These are phyloP conservation scores for Agapostemon virescens DNA, from an alignment of 2,888 invertebrate species.

Conservation along the genomic window DNA sequence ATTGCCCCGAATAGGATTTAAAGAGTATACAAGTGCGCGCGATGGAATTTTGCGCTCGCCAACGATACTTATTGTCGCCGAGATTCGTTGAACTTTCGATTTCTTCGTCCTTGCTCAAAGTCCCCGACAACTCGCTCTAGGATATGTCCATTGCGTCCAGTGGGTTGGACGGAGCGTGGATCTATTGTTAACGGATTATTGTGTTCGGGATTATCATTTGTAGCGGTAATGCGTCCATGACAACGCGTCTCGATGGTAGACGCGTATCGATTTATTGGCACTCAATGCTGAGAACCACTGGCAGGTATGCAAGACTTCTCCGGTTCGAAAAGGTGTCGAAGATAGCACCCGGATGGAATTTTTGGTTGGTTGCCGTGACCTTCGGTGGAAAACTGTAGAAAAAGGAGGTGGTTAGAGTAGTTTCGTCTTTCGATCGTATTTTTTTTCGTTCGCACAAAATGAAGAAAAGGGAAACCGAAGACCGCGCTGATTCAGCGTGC, in stretches of 20 bases:
- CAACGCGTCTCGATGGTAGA: background rate
- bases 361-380: conserved; percentile 39
- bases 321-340: conserved; percentile 52
- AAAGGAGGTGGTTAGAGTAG: conserved; percentile 11
- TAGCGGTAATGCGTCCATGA: background rate
- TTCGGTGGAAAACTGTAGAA: conserved; percentile 48
- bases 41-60: background rate
- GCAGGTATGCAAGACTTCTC: conserved; percentile 58
- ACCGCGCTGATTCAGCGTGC: conserved; percentile 47
- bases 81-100: background rate
- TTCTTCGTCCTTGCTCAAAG: background rate
- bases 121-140: background rate
- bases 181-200: background rate
- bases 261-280: conserved; percentile 31
- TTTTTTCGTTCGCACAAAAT: conserved; percentile 3
- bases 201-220: background rate
- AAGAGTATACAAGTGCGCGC: background rate
- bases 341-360: conserved; percentile 43
- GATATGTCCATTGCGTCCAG: background rate
- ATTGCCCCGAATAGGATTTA: background rate
- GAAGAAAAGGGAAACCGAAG: conserved; percentile 49
- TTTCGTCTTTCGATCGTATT: conserved; percentile 17
- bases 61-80: background rate
- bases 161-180: background rate
- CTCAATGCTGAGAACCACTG: conserved; percentile 65